Conservation (phyloP, 2,888 invertebrate genomes). For the Synanthedon formicaeformis region DNA sequence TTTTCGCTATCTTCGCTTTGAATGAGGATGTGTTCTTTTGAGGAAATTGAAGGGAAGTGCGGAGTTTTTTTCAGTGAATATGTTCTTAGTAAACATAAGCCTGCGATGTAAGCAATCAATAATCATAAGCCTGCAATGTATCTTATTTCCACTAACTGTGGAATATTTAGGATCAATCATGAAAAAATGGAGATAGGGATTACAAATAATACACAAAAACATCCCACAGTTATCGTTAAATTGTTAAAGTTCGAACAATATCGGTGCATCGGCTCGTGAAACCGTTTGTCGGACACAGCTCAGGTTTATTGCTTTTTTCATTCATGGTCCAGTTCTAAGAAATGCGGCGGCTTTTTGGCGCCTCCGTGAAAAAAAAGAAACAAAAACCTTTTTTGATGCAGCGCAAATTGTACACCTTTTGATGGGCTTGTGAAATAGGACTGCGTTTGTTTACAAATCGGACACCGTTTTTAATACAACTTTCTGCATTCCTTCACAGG, state of each 20-base stretch:
- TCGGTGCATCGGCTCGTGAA: constrained; percentile 59
- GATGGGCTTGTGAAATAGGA: constrained; percentile 5
- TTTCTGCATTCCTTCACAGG: background rate
- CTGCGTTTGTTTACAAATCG: constrained; percentile 10
- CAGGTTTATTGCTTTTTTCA: constrained; percentile 56
- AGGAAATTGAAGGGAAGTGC: background rate
- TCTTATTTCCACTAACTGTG: background rate
- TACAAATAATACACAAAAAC: constrained; percentile 1
- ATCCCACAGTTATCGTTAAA: constrained; percentile 12
- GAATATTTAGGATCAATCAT: background rate
- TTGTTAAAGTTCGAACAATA: constrained; percentile 44
- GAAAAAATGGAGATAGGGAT: background rate
- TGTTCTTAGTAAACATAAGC: background rate
- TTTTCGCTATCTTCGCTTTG: background rate
- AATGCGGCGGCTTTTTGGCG: constrained; percentile 60
- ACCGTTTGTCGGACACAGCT: constrained; percentile 51
- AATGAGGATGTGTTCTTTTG: background rate
- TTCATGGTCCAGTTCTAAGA: constrained; percentile 48
- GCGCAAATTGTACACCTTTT: constrained; percentile 1
- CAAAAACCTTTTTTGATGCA: constrained; percentile 14
- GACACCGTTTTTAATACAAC: too few relatives aligned
- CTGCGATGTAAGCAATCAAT: background rate
- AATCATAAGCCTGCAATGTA: background rate
- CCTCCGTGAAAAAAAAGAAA: constrained; percentile 25
- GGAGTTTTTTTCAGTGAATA: background rate